Base-by-base conservation (phyloP, 2,113 vertebrate species). In the Sebastes fasciatus region DNA sequence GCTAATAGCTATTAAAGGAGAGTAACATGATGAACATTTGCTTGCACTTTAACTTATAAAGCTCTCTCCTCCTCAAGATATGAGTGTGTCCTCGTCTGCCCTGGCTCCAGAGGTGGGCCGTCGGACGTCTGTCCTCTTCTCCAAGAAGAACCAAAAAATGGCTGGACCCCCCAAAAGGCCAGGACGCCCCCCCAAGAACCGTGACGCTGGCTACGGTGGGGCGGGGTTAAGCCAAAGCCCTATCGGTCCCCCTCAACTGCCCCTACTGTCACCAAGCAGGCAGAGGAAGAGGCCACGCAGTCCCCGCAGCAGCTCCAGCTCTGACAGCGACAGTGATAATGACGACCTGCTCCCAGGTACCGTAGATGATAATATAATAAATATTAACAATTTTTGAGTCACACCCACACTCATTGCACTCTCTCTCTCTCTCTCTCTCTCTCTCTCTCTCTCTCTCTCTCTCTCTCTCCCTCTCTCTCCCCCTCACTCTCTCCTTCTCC, bases 91-190 rank as follows among this genome's bases (percentile, higher is more conserved):
- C 86, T 97, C 97, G 79, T 99, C 97, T 60, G 96, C 96, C 2
- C 94, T 97, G 83, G 97, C 98, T 40, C 97, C 98, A 54, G 98
- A 99, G 93, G 98, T 99, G 82, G 98, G 98, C 79, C 96, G 98
- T 73, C 97, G 98, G 85, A 99, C 98, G 21, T 98, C 98, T 12
- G 97, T 99, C 85, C 97, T 99, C 79, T 99, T 99, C 95, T 99
- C 98, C 86, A 99, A 99, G 94, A 99, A 99, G 95, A 99, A 99
- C 91, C 97, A 96, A 76, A 99, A 98, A 94, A 97, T 97, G 11
- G 95, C 97, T 9, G 98, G 97, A 67, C 97, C 98, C 52, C 97
- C 98, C 26, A 99, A 99, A 94, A 96, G 98, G 72, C 98, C 97
- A 0, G 98, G 98, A 45, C 97, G 98, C 6, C 98, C 98, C 14